Evolutionary conservation across 1,140 invertebrate genomes (phyloP).

Genomic region (Aphis gossypii): DNA sequence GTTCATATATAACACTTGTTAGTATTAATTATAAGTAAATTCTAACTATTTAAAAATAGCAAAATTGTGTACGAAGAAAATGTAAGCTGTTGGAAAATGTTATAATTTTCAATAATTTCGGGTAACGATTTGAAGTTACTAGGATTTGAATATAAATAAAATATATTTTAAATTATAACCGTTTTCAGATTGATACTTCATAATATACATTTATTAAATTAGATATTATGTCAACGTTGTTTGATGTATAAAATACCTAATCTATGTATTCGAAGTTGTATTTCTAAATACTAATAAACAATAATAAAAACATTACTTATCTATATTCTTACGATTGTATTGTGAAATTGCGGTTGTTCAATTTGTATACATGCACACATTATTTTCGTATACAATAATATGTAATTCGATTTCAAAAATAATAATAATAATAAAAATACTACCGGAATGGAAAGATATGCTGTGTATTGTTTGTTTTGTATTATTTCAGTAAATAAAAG

Average conservation of each 20-base stretch:
- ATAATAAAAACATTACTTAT: background rate
- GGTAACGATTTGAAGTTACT: background rate
- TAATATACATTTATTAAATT: background rate
- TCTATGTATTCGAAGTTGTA: background rate
- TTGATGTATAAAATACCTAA: background rate
- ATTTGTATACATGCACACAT: background rate
- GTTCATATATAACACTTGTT: background rate
- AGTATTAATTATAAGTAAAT: background rate
- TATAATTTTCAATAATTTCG: background rate
- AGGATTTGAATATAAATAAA: background rate
- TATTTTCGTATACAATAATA: background rate
- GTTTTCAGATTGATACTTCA: background rate
- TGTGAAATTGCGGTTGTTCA: background rate
- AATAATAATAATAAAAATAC: conserved; percentile 1
- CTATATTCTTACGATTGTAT: background rate
- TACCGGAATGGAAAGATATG: background rate
- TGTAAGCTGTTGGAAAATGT: background rate
- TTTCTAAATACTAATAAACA: background rate
- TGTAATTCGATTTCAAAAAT: background rate
- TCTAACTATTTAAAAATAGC: too few species aligned
- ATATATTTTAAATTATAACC: background rate
- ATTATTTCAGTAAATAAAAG: conserved; percentile 34
- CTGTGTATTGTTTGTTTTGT: background rate
- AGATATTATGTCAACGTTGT: background rate
- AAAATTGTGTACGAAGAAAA: background rate